Conservation (phyloP, 2,797 vertebrate genomes). For the Oreonectes daqikongensis region DNA sequence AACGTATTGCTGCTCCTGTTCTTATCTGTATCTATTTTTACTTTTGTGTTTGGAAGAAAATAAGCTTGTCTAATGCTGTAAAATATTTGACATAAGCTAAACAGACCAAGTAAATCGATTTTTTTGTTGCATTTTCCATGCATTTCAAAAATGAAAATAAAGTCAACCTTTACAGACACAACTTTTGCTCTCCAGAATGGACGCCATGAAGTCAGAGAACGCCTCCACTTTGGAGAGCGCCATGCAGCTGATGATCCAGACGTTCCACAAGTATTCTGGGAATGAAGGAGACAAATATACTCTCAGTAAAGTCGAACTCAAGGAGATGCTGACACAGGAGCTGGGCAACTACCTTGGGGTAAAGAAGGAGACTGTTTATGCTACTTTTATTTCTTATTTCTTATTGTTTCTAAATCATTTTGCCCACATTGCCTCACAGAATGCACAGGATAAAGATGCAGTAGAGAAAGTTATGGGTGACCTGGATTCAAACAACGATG, state of each 20-base stretch:
- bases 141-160: background rate
- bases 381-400: background rate
- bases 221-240: constrained; percentile 78
- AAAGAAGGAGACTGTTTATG: constrained; percentile 45
- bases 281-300: constrained; percentile 82
- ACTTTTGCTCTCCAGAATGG: constrained; percentile 69
- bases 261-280: constrained; percentile 83
- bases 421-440: constrained; percentile 59
- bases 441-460: constrained; percentile 80
- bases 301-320: constrained; percentile 77
- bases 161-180: background rate
- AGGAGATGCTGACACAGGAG: constrained; percentile 78
- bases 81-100: constrained; percentile 6
- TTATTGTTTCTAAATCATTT: background rate
- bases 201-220: constrained; percentile 71
- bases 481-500: constrained; percentile 80
- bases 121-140: constrained; percentile 1
- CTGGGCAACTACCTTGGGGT: constrained; percentile 81
- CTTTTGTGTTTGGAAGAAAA: background rate
- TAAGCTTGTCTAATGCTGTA: background rate
- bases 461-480: constrained; percentile 83
- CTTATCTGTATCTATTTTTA: background rate
- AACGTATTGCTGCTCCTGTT: background rate
- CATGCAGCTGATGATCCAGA: constrained; percentile 84
- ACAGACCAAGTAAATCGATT: constrained; percentile 6